These are phyloP conservation scores for Psittacula derbiana DNA, from an alignment of 2,797 vertebrate genomes.

Conservation along the genomic window DNA sequence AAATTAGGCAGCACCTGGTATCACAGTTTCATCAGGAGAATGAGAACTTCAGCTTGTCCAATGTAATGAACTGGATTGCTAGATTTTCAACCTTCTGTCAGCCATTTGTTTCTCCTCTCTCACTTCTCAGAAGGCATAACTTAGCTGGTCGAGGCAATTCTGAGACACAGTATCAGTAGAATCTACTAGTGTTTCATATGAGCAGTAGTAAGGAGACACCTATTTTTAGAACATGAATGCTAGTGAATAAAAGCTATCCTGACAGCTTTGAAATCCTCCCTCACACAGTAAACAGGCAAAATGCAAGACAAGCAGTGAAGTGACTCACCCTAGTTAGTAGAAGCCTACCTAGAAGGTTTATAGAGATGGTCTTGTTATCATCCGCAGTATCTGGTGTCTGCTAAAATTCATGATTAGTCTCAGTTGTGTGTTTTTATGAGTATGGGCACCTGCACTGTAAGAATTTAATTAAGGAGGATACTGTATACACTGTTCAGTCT, in stretches of 20 bases:
- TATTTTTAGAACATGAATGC: slow-evolving; percentile 37
- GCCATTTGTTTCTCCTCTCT: not conserved
- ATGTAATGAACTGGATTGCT: not conserved
- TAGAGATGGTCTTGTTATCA: not conserved
- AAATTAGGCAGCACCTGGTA: not conserved
- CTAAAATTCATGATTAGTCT: not conserved
- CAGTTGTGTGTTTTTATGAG: not conserved
- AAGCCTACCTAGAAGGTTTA: not conserved
- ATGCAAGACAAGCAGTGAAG: not conserved
- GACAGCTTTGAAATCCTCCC: not conserved
- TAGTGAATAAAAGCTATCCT: not conserved
- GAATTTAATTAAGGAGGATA: not conserved
- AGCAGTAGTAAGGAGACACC: not conserved
- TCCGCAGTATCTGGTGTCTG: not conserved
- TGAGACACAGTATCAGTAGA: not conserved
- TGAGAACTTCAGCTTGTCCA: not conserved
- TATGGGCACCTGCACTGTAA: not conserved
- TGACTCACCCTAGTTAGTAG: not conserved
- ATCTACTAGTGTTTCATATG: not conserved
- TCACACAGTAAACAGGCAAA: not conserved
- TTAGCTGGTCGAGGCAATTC: not conserved
- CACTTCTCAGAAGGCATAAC: not conserved
- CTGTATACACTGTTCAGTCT: not conserved
- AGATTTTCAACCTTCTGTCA: not conserved
- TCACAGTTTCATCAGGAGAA: not conserved